Evolutionary conservation across 2,113 vertebrate species (phyloP), one percentile per base, ranked within the genome.

Genomic region (Urocynchramus pylzowi): DNA sequence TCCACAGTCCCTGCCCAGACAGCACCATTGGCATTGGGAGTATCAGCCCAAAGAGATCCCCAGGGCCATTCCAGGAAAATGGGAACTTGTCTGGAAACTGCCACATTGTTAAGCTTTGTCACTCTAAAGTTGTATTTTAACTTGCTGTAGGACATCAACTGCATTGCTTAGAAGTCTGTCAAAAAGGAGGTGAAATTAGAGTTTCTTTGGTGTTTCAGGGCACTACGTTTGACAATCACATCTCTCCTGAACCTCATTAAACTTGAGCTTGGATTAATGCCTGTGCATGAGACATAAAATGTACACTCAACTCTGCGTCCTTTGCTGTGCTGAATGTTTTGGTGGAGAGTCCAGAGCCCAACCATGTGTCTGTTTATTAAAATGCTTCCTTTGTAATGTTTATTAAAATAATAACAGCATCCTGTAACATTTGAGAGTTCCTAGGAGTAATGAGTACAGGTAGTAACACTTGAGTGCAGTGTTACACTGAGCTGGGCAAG

Each of bases 1-100:
- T 16, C 24, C 52, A 4, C 9, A 1, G 11, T 31, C 42, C 2
- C 71, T 79, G 16, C 24, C 7, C 20, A 12, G 23, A 17, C 64
- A 77, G 47, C 68, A 44, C 64, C 11, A 1, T 0, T 24, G 44
- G 53, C 67, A 57, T 4, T 0, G 1, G 39, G 31, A 14, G 1
- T 11, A 4, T 11, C n/a, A 50, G n/a, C 28, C 39, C 44, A 6
- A 14, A 22, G 67, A 23, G 27, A 12, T 30, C 53, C 54, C 37
- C 69, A 41, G 21, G 42, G 44, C 74, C 28, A 1, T 53, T 28
- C 54, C n/a, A 33, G 70, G n/a, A 33, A 16, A 20, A 50, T 14
- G 44, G 6, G 28, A 42, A 6, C 50, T 30, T n/a, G 16, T 22
- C 54, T 83, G 76, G 27, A 21, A 82, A 21, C 65, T 49, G 45